These are phyloP conservation scores for Drosophila suzukii DNA, from an alignment of 1,140 invertebrate species.

Conservation along the genomic window DNA sequence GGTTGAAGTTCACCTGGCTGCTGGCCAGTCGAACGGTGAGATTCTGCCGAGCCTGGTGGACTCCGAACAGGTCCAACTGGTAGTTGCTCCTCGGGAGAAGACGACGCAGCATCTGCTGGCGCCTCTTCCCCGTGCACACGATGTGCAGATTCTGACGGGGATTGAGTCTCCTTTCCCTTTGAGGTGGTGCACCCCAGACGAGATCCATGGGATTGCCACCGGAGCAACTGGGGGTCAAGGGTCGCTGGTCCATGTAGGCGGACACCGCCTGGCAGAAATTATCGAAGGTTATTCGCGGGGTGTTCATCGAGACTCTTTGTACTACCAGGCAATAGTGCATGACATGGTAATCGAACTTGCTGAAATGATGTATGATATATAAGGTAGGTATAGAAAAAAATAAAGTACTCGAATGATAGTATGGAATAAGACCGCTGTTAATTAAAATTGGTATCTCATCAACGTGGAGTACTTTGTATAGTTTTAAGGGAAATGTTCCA, in stretches of 20 bases:
- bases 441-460: too few species aligned
- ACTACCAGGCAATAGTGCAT: constrained; percentile 82
- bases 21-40: constrained; percentile 70
- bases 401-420: too few species aligned
- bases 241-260: constrained; percentile 53
- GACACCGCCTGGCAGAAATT: constrained; percentile 75
- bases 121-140: constrained; percentile 74
- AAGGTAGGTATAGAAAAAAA: neutral
- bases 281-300: constrained; percentile 3
- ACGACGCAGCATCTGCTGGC: constrained; percentile 65
- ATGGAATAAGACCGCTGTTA: too few species aligned
- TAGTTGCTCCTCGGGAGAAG: constrained; percentile 70
- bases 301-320: constrained; percentile 18
- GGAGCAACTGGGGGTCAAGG: constrained; percentile 26
- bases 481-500: too few species aligned
- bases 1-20: constrained; percentile 68
- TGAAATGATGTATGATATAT: neutral
- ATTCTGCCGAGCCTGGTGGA: constrained; percentile 74
- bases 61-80: constrained; percentile 73
- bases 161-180: constrained; percentile 66
- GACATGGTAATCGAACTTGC: constrained; percentile 79
- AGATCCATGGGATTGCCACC: constrained; percentile 54
- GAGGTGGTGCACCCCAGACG: constrained; percentile 63
- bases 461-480: too few species aligned
- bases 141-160: constrained; percentile 65